These are phyloP conservation scores for Sebastes trivittatus DNA, from an alignment of 2,797 vertebrate species.

Conservation along the genomic window DNA sequence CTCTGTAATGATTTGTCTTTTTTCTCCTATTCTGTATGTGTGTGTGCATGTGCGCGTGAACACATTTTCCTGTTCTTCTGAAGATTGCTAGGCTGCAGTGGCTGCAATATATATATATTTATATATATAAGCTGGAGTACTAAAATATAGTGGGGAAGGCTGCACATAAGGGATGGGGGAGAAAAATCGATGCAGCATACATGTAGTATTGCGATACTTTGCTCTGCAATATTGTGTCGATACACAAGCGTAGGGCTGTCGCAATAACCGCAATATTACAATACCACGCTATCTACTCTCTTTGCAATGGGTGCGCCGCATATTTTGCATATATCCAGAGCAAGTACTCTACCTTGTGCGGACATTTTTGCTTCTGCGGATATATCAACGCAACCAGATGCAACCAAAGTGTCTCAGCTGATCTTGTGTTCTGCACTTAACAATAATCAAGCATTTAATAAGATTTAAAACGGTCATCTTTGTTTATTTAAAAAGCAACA, in stretches of 20 bases:
- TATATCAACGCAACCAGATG: neutral
- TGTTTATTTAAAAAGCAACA: neutral
- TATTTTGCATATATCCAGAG: neutral
- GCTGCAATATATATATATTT: slow-evolving; percentile 1
- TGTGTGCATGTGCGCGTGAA: slow-evolving; percentile 19
- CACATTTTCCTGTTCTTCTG: slow-evolving; percentile 58
- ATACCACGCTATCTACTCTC: neutral
- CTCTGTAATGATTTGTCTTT: slow-evolving; percentile 78
- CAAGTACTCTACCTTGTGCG: no score
- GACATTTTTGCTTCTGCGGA: neutral
- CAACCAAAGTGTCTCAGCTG: no score
- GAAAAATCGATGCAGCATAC: neutral
- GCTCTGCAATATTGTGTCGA: neutral
- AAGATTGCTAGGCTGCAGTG: slow-evolving; percentile 60
- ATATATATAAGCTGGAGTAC: slow-evolving; percentile 11
- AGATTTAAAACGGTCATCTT: neutral
- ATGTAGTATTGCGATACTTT: neutral
- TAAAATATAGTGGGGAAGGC: neutral
- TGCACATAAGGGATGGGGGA: neutral
- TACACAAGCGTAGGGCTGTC: no score
- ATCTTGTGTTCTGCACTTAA: neutral
- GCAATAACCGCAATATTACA: neutral
- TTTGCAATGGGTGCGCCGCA: neutral
- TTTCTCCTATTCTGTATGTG: slow-evolving; percentile 48
- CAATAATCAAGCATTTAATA: neutral